Evolutionary conservation across 1,140 invertebrate species (phyloP).

Genomic region (Kradibia gibbosae): DNA sequence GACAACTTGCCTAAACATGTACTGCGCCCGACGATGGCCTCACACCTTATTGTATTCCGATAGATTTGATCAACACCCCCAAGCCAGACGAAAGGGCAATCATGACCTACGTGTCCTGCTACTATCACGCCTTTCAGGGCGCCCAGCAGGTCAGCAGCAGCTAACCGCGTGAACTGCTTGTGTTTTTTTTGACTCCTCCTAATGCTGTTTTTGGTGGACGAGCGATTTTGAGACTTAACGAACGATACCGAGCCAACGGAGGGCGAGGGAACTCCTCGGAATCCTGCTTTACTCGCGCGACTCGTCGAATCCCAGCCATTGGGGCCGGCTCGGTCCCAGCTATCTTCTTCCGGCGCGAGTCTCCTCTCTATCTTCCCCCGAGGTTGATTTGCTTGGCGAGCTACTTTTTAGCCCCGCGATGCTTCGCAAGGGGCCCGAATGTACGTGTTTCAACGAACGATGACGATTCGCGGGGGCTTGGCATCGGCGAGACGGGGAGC

Average conservation of each 20-base stretch:
- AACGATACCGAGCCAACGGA: not conserved
- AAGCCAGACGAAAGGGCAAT: slow-evolving; percentile 98
- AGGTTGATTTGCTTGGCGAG: too few relatives aligned
- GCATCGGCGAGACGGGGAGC: too few relatives aligned
- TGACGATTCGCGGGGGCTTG: too few relatives aligned
- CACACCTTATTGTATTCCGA: slow-evolving; percentile 38
- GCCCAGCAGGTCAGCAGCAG: slow-evolving; percentile 92
- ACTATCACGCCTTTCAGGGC: slow-evolving; percentile 99
- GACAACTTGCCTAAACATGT: too few relatives aligned
- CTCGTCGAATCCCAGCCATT: not conserved
- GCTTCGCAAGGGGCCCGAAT: too few relatives aligned
- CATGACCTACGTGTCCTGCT: slow-evolving; percentile 99
- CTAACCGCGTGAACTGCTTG: slow-evolving; percentile 71
- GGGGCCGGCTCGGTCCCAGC: not conserved
- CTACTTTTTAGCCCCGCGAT: too few relatives aligned
- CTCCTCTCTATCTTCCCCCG: too few relatives aligned
- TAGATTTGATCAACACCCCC: slow-evolving; percentile 98
- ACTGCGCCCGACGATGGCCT: not conserved
- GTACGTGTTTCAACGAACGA: too few relatives aligned
- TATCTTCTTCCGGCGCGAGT: too few relatives aligned
- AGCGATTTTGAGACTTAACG: too few relatives aligned
- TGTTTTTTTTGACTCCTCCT: slow-evolving; percentile 58
- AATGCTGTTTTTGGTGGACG: slow-evolving; percentile 41
- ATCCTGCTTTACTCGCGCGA: slow-evolving; percentile 1
- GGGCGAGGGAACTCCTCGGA: not conserved